Conservation (phyloP, 2,888 invertebrate species). For the Thysanoteuthis rhombus region DNA sequence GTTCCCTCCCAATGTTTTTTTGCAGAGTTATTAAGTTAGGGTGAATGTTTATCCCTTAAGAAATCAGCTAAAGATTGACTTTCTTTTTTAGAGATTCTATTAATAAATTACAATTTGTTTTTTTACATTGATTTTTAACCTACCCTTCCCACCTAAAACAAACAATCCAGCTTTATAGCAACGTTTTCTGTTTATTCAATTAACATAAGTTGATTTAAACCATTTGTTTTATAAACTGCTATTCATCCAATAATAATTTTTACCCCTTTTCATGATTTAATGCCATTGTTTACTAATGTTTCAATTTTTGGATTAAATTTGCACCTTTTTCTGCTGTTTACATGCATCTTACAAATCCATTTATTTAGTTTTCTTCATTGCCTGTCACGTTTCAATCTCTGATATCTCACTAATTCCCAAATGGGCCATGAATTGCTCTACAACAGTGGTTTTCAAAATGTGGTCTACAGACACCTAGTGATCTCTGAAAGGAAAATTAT, state of each 20-base stretch:
- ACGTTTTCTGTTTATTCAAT: background rate
- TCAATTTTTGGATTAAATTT: background rate
- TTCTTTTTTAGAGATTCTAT: too few relatives aligned
- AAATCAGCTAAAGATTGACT: too few relatives aligned
- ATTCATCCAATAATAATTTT: background rate
- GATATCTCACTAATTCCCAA: background rate
- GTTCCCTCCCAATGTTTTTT: too few relatives aligned
- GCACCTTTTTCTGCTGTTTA: background rate
- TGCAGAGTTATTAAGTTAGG: too few relatives aligned
- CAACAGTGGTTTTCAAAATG: too few relatives aligned
- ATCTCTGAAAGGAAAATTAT: too few relatives aligned
- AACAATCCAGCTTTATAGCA: background rate
- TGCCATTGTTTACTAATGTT: background rate
- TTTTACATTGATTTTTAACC: too few relatives aligned
- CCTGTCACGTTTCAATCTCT: background rate
- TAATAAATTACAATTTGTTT: too few relatives aligned
- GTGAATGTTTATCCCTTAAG: too few relatives aligned
- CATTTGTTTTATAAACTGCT: background rate
- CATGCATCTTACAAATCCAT: background rate
- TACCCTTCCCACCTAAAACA: too few relatives aligned
- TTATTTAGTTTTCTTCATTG: background rate
- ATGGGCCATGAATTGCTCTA: background rate
- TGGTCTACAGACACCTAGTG: too few relatives aligned
- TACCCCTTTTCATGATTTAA: background rate
- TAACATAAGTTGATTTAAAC: background rate